A percentile compares a stretch with the other conserved stretches of the same genome.
phyloP scores from a whole-genome alignment of 2,113 vertebrate genomes.

The Kryptolebias marmoratus region DNA sequence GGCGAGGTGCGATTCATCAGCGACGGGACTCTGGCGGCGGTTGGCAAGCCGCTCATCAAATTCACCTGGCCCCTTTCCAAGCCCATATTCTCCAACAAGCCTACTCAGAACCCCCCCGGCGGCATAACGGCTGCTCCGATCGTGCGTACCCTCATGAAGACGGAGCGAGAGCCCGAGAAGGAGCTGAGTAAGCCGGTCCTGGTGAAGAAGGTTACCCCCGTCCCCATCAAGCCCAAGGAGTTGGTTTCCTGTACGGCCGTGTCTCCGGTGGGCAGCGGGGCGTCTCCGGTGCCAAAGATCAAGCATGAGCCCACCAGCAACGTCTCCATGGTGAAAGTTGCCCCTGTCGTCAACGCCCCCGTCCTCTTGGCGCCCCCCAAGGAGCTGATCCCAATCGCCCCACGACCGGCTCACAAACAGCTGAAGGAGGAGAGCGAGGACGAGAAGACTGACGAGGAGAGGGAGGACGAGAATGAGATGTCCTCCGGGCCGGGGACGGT shows the following conservation, averaged over 20 bases:
- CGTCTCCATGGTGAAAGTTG: conserved; percentile 76
- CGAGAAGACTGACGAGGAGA: conserved; percentile 76
- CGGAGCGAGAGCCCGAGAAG: conserved; percentile 66
- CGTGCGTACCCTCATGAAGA: conserved; percentile 72
- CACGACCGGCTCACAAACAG: conserved; percentile 62
- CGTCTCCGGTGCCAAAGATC: conserved; percentile 76
- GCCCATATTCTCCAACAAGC: conserved; percentile 75
- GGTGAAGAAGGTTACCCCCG: conserved; percentile 64
- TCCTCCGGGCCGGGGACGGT: conserved; percentile 54
- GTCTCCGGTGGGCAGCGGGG: conserved; percentile 58
- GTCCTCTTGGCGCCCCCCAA: conserved; percentile 61
- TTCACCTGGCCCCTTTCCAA: conserved; percentile 82
- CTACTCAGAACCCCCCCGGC: conserved; percentile 70
- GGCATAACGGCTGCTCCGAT: conserved; percentile 66
- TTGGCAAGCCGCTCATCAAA: conserved; percentile 83
- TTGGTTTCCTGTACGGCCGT: conserved; percentile 44
- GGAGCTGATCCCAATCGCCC: conserved; percentile 67
- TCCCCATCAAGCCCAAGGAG: conserved; percentile 78
- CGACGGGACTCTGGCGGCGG: conserved; percentile 80
- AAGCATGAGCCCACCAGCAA: conserved; percentile 76
- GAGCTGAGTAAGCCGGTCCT: conserved; percentile 59
- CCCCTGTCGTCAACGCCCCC: conserved; percentile 67
- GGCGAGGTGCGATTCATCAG: conserved; percentile 88
- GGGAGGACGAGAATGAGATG: conserved; percentile 55
- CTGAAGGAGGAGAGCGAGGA: conserved; percentile 71